Percentiles rank a stretch among this genome's conserved stretches.
Evolutionary conservation across 1,140 invertebrate genomes (phyloP).

Genomic region (Helicoverpa zea): DNA sequence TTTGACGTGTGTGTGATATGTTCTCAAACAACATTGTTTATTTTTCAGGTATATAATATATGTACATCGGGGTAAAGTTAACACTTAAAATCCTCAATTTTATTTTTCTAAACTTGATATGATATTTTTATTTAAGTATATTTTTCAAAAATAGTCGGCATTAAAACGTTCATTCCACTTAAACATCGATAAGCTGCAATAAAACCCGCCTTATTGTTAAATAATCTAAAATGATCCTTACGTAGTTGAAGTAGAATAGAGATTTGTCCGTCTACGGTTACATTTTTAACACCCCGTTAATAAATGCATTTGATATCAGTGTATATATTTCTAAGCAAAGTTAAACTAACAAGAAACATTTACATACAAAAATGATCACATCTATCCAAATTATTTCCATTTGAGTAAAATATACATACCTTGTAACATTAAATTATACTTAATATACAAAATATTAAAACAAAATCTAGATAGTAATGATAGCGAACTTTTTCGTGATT

Average conservation of each 20-base stretch:
- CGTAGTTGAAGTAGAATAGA: slow-evolving; percentile 31
- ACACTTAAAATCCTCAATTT: too few relatives aligned
- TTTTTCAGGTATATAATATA: too few relatives aligned
- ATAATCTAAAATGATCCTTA: neutral
- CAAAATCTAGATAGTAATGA: slow-evolving; percentile 52
- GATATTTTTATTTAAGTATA: neutral
- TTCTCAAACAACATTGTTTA: too few relatives aligned
- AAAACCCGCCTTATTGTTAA: neutral
- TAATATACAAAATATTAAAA: slow-evolving; percentile 58
- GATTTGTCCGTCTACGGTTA: slow-evolving; percentile 28
- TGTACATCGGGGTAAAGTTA: too few relatives aligned
- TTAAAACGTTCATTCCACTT: neutral
- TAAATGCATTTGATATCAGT: slow-evolving; percentile 47
- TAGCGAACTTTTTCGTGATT: slow-evolving; percentile 53
- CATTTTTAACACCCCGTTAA: slow-evolving; percentile 31
- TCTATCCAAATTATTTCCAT: slow-evolving; percentile 16
- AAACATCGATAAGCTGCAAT: neutral
- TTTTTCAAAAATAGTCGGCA: slow-evolving; percentile 34
- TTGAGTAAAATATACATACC: slow-evolving; percentile 30
- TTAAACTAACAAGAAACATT: slow-evolving; percentile 38
- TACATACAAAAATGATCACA: slow-evolving; percentile 37
- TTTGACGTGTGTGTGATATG: too few relatives aligned
- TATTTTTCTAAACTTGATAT: slow-evolving; percentile 23
- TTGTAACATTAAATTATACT: slow-evolving; percentile 35
- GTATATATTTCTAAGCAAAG: slow-evolving; percentile 21